phyloP scores from a whole-genome alignment of 2,113 vertebrate genomes.

The Gulo gulo region DNA sequence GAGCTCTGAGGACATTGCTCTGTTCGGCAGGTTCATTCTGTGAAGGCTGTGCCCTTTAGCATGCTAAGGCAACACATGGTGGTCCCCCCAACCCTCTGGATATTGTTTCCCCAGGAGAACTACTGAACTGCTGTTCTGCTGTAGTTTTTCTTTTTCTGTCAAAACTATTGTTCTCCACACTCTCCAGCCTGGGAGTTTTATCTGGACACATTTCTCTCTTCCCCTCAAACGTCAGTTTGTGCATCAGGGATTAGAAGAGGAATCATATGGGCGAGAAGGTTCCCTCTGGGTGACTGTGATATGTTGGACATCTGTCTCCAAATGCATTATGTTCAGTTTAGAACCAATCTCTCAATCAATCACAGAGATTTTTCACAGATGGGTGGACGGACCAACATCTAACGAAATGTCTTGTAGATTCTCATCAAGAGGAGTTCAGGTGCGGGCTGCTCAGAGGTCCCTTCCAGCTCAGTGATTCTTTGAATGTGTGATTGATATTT shows the following conservation, averaged over 20 bases:
- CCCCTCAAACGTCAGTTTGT: conserved; percentile 35
- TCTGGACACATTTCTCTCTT: conserved; percentile 51
- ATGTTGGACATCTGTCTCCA: conserved; percentile 73
- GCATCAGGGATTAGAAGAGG: conserved; percentile 23
- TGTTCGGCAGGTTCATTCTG: not conserved
- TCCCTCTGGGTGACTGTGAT: conserved; percentile 63
- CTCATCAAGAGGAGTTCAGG: conserved; percentile 61
- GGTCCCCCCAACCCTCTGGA: not conserved
- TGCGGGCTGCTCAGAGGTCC: conserved; percentile 29
- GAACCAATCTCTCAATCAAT: conserved; percentile 53
- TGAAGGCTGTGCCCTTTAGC: not conserved
- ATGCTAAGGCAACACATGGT: not conserved
- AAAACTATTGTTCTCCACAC: not conserved
- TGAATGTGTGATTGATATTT: conserved; percentile 67
- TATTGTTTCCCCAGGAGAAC: not conserved
- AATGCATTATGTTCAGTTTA: conserved; percentile 42
- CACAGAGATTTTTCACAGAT: conserved; percentile 72
- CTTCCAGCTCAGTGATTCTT: conserved; percentile 65
- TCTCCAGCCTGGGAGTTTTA: not conserved
- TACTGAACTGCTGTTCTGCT: not conserved
- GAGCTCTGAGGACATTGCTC: not conserved
- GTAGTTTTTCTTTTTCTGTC: not conserved
- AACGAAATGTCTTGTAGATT: conserved; percentile 50
- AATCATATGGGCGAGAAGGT: conserved; percentile 41
- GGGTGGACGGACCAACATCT: conserved; percentile 74